phyloP scores from a whole-genome alignment of 2,888 invertebrate genomes.

The Odontomyia ornata region DNA sequence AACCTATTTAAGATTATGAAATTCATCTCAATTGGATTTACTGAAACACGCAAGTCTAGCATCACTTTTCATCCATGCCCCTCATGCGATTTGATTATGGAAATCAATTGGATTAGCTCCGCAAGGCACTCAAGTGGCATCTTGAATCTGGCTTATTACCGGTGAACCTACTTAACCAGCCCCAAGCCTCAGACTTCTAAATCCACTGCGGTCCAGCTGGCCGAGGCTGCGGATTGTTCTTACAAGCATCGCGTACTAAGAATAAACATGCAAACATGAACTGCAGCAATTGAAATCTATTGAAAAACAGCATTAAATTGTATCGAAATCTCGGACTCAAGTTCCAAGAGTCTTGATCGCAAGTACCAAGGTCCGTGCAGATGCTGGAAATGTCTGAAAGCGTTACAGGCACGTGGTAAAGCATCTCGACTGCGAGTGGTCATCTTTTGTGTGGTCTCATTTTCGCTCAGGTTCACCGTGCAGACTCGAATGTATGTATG shows the following conservation, averaged over 20 bases:
- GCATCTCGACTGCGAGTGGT: conserved; percentile 27
- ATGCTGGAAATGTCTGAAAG: conserved; percentile 3
- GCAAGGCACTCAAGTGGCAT: conserved; percentile 12
- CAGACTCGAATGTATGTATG: not conserved
- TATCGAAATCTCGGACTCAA: conserved; percentile 15
- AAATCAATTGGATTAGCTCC: conserved; percentile 30
- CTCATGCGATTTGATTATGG: conserved; percentile 18
- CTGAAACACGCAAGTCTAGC: no score
- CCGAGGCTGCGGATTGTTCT: not conserved
- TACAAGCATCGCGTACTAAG: not conserved
- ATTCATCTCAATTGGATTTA: no score
- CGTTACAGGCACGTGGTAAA: conserved; percentile 38
- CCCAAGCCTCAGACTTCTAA: not conserved
- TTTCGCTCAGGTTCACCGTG: not conserved
- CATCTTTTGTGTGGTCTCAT: conserved; percentile 41
- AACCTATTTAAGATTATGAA: no score
- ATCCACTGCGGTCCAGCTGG: not conserved
- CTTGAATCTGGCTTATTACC: conserved; percentile 25
- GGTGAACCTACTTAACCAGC: not conserved
- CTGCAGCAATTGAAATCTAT: not conserved
- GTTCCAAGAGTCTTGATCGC: conserved; percentile 31
- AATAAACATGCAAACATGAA: not conserved
- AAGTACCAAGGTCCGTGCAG: conserved; percentile 11
- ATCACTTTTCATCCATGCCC: no score
- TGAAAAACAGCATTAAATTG: not conserved